Evolutionary conservation across 2,888 invertebrate species (phyloP).

Genomic region (Sabellastarte sp.): DNA sequence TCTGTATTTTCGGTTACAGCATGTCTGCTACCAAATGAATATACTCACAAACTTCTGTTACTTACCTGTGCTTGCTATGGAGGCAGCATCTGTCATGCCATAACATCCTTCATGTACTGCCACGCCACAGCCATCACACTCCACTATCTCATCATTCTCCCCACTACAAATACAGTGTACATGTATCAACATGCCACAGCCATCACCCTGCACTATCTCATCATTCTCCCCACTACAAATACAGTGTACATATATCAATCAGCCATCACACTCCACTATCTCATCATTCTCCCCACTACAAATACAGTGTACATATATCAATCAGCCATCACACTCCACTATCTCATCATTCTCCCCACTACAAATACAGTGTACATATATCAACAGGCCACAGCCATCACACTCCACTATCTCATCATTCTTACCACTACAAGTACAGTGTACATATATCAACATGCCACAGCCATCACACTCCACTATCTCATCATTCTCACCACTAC

Average conservation of each 20-base stretch:
- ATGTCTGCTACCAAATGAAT: too few relatives aligned
- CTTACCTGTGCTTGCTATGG: slow-evolving; percentile 76
- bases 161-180: slow-evolving; percentile 68
- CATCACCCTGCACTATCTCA: slow-evolving; percentile 96
- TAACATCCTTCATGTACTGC: slow-evolving; percentile 97
- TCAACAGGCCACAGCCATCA: too few relatives aligned
- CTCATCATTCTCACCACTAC: slow-evolving; percentile 29
- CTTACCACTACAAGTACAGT: background rate
- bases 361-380: background rate
- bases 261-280: slow-evolving; percentile 23
- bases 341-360: slow-evolving; percentile 29
- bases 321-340: slow-evolving; percentile 16
- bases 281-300: slow-evolving; percentile 67
- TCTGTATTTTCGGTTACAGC: too few relatives aligned
- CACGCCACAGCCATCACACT: slow-evolving; percentile 94
- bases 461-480: slow-evolving; percentile 19
- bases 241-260: background rate
- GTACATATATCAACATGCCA: background rate
- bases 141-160: slow-evolving; percentile 92
- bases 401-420: too few relatives aligned
- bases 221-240: slow-evolving; percentile 85
- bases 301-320: background rate
- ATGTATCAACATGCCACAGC: slow-evolving; percentile 89
- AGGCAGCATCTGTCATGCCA: slow-evolving; percentile 87
- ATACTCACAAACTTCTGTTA: too few relatives aligned